These are phyloP conservation scores for Lophotis ruficrista DNA, from an alignment of 2,113 vertebrate species.

Conservation along the genomic window DNA sequence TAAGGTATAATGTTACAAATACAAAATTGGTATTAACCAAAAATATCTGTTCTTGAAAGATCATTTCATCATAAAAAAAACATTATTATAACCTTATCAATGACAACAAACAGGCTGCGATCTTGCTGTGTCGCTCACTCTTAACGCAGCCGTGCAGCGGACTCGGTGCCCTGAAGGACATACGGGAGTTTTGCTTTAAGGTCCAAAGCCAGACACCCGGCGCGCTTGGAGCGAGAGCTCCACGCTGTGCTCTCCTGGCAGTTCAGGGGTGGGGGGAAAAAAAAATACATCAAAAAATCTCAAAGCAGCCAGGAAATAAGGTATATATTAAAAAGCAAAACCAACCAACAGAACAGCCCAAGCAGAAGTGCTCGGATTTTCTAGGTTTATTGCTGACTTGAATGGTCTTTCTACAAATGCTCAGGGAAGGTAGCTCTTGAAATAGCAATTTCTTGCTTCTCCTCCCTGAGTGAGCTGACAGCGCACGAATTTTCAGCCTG, in stretches of 20 bases:
- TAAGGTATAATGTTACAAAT: not conserved
- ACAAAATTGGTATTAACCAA: not conserved
- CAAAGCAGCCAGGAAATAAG: not conserved
- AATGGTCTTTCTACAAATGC: rapidly evolving
- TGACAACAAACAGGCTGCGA: not conserved
- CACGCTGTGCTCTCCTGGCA: not conserved
- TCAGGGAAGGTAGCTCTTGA: not conserved
- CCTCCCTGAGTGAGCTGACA: not conserved
- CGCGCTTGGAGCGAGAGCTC: rapidly evolving
- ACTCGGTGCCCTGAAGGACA: not conserved
- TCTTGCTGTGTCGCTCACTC: not conserved
- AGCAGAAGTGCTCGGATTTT: no score
- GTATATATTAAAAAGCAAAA: not conserved
- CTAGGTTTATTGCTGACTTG: not conserved
- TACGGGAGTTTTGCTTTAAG: not conserved
- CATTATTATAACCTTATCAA: not conserved
- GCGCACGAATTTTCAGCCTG: rapidly evolving
- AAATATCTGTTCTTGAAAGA: not conserved
- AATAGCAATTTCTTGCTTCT: not conserved
- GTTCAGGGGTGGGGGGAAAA: rapidly evolving
- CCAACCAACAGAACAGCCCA: not conserved
- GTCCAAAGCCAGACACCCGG: rapidly evolving
- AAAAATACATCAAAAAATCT: not conserved
- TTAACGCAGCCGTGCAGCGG: not conserved
- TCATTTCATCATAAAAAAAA: not conserved